These are phyloP conservation scores for Panulirus ornatus DNA, from an alignment of 1,140 invertebrate genomes.

Conservation along the genomic window DNA sequence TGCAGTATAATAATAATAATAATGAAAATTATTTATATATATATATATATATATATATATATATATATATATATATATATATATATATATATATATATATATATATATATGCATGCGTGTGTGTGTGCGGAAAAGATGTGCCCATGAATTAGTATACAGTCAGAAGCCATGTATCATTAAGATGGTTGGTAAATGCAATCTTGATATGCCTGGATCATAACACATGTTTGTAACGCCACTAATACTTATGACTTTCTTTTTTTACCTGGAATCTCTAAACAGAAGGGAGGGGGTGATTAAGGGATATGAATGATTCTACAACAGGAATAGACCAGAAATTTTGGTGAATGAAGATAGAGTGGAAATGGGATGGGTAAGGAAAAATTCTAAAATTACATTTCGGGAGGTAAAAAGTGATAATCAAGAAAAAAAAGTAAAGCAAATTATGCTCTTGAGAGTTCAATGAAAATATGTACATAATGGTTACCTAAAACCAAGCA, in stretches of 20 bases:
- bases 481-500: no score
- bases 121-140: constrained; percentile 40
- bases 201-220: constrained; percentile 70
- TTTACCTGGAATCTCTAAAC: constrained; percentile 64
- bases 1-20: no score
- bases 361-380: constrained; percentile 6
- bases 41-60: no score
- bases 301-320: constrained; percentile 68
- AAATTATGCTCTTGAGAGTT: background rate
- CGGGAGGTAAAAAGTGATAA: constrained; percentile 28
- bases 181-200: constrained; percentile 69
- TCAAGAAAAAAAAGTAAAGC: constrained; percentile 21
- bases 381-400: constrained; percentile 27
- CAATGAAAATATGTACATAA: constrained; percentile 48
- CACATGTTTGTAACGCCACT: constrained; percentile 66
- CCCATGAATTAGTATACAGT: constrained; percentile 67
- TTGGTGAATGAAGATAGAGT: background rate
- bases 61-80: no score
- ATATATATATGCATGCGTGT: no score
- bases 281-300: constrained; percentile 58
- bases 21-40: no score
- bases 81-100: no score
- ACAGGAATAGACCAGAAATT: constrained; percentile 49
- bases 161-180: constrained; percentile 54
- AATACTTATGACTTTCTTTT: constrained; percentile 63